Evolutionary conservation across 2,797 vertebrate species (phyloP), one percentile per base, ranked within the genome.

Genomic region (Bradypodion pumilum): DNA sequence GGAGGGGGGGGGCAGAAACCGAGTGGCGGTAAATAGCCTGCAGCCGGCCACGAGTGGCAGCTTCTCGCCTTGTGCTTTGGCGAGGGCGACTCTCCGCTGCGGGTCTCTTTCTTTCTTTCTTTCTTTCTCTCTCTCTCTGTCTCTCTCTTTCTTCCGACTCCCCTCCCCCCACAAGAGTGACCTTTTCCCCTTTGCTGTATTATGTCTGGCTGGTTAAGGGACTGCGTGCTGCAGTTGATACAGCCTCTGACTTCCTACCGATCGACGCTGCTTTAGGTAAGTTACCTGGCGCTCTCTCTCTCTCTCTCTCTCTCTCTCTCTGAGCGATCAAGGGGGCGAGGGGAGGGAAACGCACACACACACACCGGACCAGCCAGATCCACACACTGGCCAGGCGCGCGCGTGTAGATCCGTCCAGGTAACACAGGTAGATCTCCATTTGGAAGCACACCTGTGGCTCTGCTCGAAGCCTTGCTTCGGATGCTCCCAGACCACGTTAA

Each of bases 361-460:
- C n/a, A n/a, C 90, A 91, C 89, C 80, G 93, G 93, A 94, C 93
- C 86, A 93, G 93, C 90, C 89, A 92, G 83, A 10, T 66, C 8
- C 37, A 2, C 15, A 2, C 15, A 35, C 8, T 9, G 40, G 10
- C 25, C 13, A 46, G 3, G 16, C 46, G 72, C 72, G 52, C 52
- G 52, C 12, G 52, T 56, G 52, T 56, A 56, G 52, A 3, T 19
- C 15, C 52, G 19, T 56, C 16, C 52, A 56, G 52, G 52, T 56
- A 16, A 13, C n/a, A 16, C 52, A 56, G 52, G 52, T 62, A 32
- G 32, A 25, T 44, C 49, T 16, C 10, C 23, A 42, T 78, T 7
- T 4, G 44, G 92, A 87, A 93, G 94, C 94, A 97, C 97, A 98
- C 98, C 97, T 98, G 98, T 98, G 96, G 97, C 96, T 96, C 92